Conservation (phyloP, 2,888 invertebrate species). For the Sarcophaga carnaria region DNA sequence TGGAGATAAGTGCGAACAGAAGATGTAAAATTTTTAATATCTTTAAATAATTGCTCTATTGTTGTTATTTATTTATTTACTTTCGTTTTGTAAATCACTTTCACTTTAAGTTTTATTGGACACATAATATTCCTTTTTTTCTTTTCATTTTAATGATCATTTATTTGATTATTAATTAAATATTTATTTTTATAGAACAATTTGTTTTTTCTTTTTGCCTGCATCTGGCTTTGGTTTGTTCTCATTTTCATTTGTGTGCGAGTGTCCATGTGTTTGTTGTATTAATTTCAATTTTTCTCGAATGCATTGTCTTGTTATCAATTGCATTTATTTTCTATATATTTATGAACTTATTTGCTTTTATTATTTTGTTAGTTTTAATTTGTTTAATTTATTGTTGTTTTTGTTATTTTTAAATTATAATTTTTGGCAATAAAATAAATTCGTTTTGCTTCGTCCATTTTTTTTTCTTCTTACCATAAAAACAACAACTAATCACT, state of each 20-base stretch:
- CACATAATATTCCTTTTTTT: not conserved
- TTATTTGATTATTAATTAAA: slow-evolving; percentile 14
- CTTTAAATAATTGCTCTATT: not conserved
- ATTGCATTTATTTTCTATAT: not conserved
- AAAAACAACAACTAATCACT: not conserved
- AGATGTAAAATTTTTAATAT: too few relatives aligned
- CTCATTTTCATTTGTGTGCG: too few relatives aligned
- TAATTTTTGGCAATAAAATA: not conserved
- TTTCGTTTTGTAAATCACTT: not conserved
- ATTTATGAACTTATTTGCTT: not conserved
- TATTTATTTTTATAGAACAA: not conserved
- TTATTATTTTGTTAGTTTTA: slow-evolving; percentile 4
- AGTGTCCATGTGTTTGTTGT: too few relatives aligned
- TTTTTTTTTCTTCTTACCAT: too few relatives aligned
- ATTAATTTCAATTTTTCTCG: not conserved
- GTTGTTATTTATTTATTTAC: not conserved
- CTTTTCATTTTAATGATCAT: not conserved
- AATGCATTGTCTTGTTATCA: not conserved
- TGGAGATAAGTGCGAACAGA: too few relatives aligned
- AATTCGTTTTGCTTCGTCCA: too few relatives aligned
- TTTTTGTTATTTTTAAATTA: slow-evolving; percentile 1
- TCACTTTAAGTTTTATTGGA: slow-evolving; percentile 8
- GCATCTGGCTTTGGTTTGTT: not conserved
- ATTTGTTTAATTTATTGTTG: not conserved
- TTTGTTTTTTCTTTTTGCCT: slow-evolving; percentile 3